phyloP scores from a whole-genome alignment of 1,140 invertebrate genomes.

The Zaprionus kolodkinae region DNA sequence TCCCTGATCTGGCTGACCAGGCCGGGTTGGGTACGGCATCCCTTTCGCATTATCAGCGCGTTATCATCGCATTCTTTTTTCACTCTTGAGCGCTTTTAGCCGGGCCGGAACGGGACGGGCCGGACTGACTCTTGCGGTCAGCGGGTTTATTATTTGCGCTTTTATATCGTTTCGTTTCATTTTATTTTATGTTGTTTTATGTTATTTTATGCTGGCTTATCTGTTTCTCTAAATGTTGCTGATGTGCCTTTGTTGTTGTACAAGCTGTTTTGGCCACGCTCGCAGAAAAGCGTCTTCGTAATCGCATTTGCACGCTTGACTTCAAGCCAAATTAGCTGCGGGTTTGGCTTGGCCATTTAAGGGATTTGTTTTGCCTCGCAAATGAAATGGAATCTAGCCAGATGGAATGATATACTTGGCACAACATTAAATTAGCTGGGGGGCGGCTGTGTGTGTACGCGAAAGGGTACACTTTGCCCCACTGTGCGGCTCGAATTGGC shows the following conservation, averaged over 20 bases:
- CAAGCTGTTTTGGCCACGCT: slow-evolving; percentile 63
- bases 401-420: neutral
- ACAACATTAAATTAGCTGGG: neutral
- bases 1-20: slow-evolving; percentile 32
- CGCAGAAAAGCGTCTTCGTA: slow-evolving; percentile 51
- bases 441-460: no score
- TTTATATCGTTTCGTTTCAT: slow-evolving; percentile 36
- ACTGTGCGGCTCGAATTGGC: neutral
- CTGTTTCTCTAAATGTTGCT: slow-evolving; percentile 20
- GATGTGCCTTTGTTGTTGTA: slow-evolving; percentile 7
- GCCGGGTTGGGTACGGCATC: slow-evolving; percentile 20
- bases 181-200: slow-evolving; percentile 11
- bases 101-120: neutral
- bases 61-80: slow-evolving; percentile 80
- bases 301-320: slow-evolving; percentile 79
- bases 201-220: slow-evolving; percentile 65
- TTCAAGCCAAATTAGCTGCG: slow-evolving; percentile 73
- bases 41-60: slow-evolving; percentile 74
- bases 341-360: slow-evolving; percentile 25
- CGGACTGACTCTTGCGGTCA: slow-evolving; percentile 59
- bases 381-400: neutral
- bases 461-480: neutral
- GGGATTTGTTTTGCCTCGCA: slow-evolving; percentile 38
- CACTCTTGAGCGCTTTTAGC: slow-evolving; percentile 46
- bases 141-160: slow-evolving; percentile 80